phyloP scores from a whole-genome alignment of 2,797 vertebrate species.

The Melanotaenia nigrans region DNA sequence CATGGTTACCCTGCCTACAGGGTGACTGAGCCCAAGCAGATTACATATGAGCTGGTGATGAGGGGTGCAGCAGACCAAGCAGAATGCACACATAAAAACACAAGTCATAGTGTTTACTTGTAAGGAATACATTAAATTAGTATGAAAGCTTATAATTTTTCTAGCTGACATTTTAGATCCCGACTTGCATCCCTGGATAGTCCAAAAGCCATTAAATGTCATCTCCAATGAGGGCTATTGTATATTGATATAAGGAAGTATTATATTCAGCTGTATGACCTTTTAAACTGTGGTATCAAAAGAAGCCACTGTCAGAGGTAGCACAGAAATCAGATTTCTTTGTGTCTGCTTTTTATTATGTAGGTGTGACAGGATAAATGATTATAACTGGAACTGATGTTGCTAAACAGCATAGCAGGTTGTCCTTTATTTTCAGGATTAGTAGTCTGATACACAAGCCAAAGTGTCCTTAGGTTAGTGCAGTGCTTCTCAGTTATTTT shows the following conservation, averaged over 20 bases:
- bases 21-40: constrained; percentile 40
- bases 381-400: not conserved
- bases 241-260: constrained; percentile 20
- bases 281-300: constrained; percentile 30
- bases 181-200: constrained; percentile 36
- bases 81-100: constrained; percentile 13
- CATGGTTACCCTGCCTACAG: constrained; percentile 39
- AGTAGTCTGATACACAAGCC: not conserved
- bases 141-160: constrained; percentile 63
- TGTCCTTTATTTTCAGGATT: not conserved
- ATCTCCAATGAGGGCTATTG: constrained; percentile 52
- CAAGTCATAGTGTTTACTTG: not conserved
- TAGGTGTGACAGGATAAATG: not conserved
- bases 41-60: constrained; percentile 57
- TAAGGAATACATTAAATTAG: constrained; percentile 25
- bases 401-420: not conserved
- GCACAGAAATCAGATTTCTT: not conserved
- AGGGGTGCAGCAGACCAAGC: constrained; percentile 22
- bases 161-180: constrained; percentile 66
- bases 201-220: constrained; percentile 69
- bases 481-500: too few species aligned
- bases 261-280: constrained; percentile 16
- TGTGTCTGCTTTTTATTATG: not conserved
- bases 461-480: not conserved
- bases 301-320: constrained; percentile 2